phyloP scores from a whole-genome alignment of 2,113 vertebrate species.

The Smithornis capensis region DNA sequence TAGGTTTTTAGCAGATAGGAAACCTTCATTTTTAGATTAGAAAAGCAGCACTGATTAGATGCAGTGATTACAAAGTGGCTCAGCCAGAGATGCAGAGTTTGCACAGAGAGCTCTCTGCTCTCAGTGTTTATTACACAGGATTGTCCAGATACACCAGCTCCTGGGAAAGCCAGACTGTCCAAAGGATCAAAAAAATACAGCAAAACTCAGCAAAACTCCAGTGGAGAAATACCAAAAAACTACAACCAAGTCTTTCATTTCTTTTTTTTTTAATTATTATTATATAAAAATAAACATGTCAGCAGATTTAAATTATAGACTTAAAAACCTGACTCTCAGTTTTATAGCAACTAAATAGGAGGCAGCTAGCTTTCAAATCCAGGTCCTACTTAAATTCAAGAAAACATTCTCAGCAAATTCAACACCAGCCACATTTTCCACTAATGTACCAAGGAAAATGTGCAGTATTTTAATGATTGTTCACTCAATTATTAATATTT shows the following conservation, averaged over 20 bases:
- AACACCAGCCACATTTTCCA: background rate
- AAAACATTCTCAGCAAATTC: background rate
- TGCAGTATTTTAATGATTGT: background rate
- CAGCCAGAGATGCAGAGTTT: background rate
- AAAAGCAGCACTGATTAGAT: background rate
- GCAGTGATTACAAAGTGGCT: background rate
- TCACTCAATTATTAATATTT: background rate
- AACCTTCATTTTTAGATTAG: background rate
- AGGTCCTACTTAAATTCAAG: background rate
- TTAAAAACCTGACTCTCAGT: background rate
- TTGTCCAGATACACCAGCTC: background rate
- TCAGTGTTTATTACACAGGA: background rate
- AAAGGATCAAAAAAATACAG: background rate
- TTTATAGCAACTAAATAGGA: background rate
- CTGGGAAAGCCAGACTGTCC: background rate
- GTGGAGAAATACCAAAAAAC: rapidly evolving
- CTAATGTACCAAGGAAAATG: background rate
- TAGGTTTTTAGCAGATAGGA: background rate
- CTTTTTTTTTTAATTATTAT: background rate
- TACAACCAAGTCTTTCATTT: background rate
- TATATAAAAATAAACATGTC: background rate
- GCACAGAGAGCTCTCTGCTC: background rate
- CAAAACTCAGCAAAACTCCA: background rate
- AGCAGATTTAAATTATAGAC: background rate
- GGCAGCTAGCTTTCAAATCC: background rate